Evolutionary conservation across 2,113 vertebrate genomes (phyloP), one percentile per base, ranked within the genome.

Genomic region (Oncorhynchus keta): DNA sequence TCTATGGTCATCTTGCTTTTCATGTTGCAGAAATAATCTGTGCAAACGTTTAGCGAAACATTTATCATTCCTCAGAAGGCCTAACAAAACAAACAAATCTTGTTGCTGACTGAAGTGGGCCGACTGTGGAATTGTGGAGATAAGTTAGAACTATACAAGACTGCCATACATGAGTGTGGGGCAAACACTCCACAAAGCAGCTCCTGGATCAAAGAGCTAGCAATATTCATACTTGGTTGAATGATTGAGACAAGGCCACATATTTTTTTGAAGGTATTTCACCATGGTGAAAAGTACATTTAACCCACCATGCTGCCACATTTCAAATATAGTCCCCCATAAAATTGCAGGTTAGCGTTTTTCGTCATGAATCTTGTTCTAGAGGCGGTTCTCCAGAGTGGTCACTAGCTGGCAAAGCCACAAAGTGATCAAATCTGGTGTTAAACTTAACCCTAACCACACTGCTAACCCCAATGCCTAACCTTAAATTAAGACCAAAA

Each of bases 211-310:
- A 79, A 81, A 85, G 51, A 68, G 24, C 14, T 1, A 64, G 80
- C 59, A 68, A 32, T 67, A 70, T 81, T 65, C 81, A 57, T n/a
- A 70, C 49, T 68, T 57, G 79, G 79, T 57, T 20, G 28, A 30
- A 68, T 61, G 45, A 82, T 81, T 76, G 75, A 55, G 59, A 61
- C 81, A 69, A 76, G 74, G 87, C 83, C 73, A 82, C 68, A 12
- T 30, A 62, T 78, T 74, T 11, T 67, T 22, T 2, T 5, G 0
- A 26, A 32, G 11, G 12, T 32, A 14, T 28, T 83, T 79, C 66
- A 28, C 49, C 51, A 26, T 48, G 14, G 62, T 62, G 24, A 77
- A 30, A 30, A 73, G 11, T 14, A 8, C 16, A 24, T 62, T 62
- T 11, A 62, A 62, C 70, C 55, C 59, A 32, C 68, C 51, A 55